Evolutionary conservation across 1,140 invertebrate genomes (phyloP).

Genomic region (Tribolium castaneum): DNA sequence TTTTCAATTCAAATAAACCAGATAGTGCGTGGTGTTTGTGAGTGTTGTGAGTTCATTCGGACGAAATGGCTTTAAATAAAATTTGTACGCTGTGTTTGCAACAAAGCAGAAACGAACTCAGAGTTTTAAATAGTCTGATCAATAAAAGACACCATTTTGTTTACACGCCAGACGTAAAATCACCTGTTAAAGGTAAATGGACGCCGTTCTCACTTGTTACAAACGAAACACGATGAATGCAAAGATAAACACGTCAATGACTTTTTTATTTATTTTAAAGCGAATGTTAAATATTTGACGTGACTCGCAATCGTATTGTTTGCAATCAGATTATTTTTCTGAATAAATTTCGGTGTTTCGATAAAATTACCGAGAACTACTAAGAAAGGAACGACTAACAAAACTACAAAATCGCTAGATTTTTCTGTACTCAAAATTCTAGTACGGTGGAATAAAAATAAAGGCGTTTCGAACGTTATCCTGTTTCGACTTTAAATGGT

Average conservation of each 20-base stretch:
- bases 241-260: conserved; percentile 18
- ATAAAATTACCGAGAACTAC: too few species aligned
- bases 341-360: too few species aligned
- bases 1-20: neutral
- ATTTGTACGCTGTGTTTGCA: conserved; percentile 39
- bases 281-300: conserved; percentile 13
- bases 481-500: too few species aligned
- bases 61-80: conserved; percentile 52
- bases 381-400: too few species aligned
- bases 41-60: conserved; percentile 3
- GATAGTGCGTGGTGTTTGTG: conserved; percentile 11
- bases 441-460: too few species aligned
- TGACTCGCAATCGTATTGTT: neutral
- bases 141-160: conserved; percentile 55
- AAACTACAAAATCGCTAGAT: too few species aligned
- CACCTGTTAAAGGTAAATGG: conserved; percentile 53
- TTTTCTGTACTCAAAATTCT: too few species aligned
- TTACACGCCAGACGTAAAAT: conserved; percentile 55
- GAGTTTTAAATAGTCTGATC: conserved; percentile 42
- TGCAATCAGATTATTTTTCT: neutral
- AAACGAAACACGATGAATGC: neutral
- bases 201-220: neutral
- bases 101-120: conserved; percentile 25
- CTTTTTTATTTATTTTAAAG: conserved; percentile 26
- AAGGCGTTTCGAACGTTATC: too few species aligned